These are phyloP conservation scores for Drosophila infuscata DNA, from an alignment of 2,888 invertebrate genomes.

Conservation along the genomic window DNA sequence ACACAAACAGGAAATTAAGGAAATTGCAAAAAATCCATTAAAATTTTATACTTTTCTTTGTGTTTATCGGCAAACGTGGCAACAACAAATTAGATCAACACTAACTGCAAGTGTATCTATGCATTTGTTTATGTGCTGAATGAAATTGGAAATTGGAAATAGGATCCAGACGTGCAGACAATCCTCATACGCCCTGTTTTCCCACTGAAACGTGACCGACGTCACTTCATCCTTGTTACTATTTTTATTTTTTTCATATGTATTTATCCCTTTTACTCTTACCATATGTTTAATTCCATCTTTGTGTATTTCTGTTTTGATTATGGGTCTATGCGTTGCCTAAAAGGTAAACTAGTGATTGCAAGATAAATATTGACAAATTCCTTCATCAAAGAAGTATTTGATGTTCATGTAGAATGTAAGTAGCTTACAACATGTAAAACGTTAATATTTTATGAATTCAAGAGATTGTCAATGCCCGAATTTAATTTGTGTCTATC, in stretches of 20 bases:
- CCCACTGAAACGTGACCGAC: constrained; percentile 29
- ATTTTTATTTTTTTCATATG: not conserved
- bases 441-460: not conserved
- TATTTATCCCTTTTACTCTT: not conserved
- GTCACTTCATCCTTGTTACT: not conserved
- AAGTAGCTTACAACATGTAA: constrained; percentile 34
- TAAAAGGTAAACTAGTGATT: constrained; percentile 12
- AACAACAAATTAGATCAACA: constrained; percentile 44
- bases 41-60: constrained; percentile 26
- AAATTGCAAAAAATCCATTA: constrained; percentile 35
- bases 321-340: constrained; percentile 12
- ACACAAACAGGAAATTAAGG: constrained; percentile 38
- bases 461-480: not conserved
- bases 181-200: constrained; percentile 24
- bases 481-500: not conserved
- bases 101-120: constrained; percentile 9
- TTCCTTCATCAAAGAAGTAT: constrained; percentile 33
- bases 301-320: constrained; percentile 22
- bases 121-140: constrained; percentile 2
- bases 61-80: constrained; percentile 11
- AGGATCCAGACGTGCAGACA: constrained; percentile 49
- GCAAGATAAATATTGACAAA: constrained; percentile 7
- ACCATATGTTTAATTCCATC: constrained; percentile 16
- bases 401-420: constrained; percentile 2
- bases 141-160: constrained; percentile 49